Percentiles rank a stretch among this genome's conserved stretches.
phyloP scores from a whole-genome alignment of 2,797 vertebrate genomes.

The Eutrigla gurnardus region DNA sequence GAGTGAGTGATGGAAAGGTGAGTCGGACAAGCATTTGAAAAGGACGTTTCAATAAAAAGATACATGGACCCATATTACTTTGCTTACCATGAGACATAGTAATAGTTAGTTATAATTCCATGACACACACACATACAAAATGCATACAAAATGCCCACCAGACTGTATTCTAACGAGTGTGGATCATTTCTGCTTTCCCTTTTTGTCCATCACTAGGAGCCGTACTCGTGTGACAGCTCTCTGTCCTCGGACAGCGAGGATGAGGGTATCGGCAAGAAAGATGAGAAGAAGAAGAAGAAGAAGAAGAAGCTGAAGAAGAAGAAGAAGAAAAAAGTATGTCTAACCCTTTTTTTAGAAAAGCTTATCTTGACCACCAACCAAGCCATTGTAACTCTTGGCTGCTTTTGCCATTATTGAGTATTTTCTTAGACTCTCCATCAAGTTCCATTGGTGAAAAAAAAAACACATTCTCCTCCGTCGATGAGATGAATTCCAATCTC shows the following conservation, averaged over 20 bases:
- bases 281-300: slow-evolving; percentile 71
- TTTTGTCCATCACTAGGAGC: slow-evolving; percentile 32
- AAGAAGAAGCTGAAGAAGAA: slow-evolving; percentile 63
- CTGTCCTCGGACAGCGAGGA: slow-evolving; percentile 70
- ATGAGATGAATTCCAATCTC: neutral
- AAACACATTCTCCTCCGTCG: neutral
- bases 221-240: slow-evolving; percentile 60
- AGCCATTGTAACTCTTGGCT: neutral
- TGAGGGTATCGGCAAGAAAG: slow-evolving; percentile 62
- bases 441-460: too few relatives aligned
- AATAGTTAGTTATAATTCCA: neutral
- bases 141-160: neutral
- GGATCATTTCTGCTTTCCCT: neutral
- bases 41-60: neutral
- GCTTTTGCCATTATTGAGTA: neutral
- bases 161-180: neutral
- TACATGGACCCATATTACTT: neutral
- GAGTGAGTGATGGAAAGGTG: slow-evolving; percentile 40
- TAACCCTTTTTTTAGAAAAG: neutral
- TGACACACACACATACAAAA: neutral
- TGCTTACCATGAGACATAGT: too few relatives aligned
- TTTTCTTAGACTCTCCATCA: neutral
- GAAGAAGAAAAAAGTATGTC: slow-evolving; percentile 72
- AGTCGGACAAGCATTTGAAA: slow-evolving; percentile 10
- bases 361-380: neutral